These are phyloP conservation scores for Phorcus lineatus DNA, from an alignment of 2,888 invertebrate species.

Conservation along the genomic window DNA sequence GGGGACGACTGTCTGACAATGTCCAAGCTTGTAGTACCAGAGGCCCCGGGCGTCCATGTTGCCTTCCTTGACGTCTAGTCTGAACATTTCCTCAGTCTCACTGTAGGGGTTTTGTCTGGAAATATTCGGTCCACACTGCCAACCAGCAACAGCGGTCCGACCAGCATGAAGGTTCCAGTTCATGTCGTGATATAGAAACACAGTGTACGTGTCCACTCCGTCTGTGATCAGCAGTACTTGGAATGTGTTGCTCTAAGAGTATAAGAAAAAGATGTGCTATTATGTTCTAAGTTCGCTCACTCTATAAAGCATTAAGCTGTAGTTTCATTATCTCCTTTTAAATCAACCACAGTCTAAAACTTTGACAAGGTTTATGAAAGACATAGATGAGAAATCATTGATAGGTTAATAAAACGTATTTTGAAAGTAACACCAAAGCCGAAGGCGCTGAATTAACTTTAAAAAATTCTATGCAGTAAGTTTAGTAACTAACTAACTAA, in stretches of 20 bases:
- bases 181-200: neutral
- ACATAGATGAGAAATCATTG: no score
- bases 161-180: neutral
- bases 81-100: neutral
- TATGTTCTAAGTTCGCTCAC: no score
- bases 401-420: no score
- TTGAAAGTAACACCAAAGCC: no score
- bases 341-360: no score
- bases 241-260: neutral
- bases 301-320: no score
- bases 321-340: no score
- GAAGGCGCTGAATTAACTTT: no score
- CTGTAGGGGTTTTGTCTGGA: neutral
- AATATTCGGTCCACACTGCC: neutral
- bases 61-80: neutral
- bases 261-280: no score
- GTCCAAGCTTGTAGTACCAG: conserved; percentile 4
- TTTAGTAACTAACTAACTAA: no score
- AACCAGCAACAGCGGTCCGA: neutral
- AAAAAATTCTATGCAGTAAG: no score
- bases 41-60: neutral
- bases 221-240: neutral
- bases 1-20: neutral
- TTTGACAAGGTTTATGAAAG: no score
- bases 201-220: neutral